phyloP scores from a whole-genome alignment of 2,888 invertebrate species.

The Leptura quadrifasciata region DNA sequence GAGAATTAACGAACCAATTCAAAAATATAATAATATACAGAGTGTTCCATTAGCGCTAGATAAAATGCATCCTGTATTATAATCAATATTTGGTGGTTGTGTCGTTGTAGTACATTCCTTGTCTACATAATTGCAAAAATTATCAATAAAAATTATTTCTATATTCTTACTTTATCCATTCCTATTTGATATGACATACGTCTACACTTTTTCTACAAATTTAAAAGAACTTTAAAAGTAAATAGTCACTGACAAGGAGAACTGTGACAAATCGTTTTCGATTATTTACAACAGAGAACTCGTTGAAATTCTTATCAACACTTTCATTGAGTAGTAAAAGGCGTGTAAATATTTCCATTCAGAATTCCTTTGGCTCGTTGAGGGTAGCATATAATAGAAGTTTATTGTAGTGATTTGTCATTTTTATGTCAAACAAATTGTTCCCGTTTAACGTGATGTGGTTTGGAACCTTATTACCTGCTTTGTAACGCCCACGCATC shows the following conservation, averaged over 20 bases:
- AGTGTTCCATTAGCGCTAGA: too few species aligned
- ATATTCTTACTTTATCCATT: too few species aligned
- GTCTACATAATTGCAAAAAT: too few species aligned
- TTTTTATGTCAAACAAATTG: conserved; percentile 68
- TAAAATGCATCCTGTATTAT: too few species aligned
- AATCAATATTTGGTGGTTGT: too few species aligned
- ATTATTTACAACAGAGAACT: conserved; percentile 49
- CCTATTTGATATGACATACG: too few species aligned
- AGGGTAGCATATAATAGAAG: conserved; percentile 53
- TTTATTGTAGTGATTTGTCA: conserved; percentile 64
- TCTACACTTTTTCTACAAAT: background rate
- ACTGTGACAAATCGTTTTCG: conserved; percentile 52
- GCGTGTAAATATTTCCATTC: conserved; percentile 65
- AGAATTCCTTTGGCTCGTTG: conserved; percentile 57
- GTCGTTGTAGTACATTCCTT: too few species aligned
- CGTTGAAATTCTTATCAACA: conserved; percentile 54
- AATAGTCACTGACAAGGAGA: conserved; percentile 44
- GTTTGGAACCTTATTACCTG: conserved; percentile 54
- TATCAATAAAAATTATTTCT: too few species aligned
- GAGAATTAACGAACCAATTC: too few species aligned
- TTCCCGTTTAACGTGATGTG: conserved; percentile 52
- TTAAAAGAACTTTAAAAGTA: conserved; percentile 46
- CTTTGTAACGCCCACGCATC: conserved; percentile 47
- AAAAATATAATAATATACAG: too few species aligned
- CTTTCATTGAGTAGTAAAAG: conserved; percentile 54